Evolutionary conservation across 2,113 vertebrate species (phyloP), one percentile per base, ranked within the genome.

Genomic region (Corythaixoides concolor): DNA sequence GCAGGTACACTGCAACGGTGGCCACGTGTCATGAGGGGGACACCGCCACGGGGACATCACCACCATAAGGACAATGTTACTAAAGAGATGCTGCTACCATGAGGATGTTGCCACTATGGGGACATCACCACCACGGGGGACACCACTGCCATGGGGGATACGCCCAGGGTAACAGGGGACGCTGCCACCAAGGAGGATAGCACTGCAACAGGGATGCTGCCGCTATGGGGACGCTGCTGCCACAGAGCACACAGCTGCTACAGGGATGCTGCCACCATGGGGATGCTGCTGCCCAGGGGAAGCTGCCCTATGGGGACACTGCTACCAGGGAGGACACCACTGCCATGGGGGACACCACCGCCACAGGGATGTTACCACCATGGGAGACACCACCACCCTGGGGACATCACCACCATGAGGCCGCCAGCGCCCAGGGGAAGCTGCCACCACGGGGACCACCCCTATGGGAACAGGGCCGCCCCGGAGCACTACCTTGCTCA

Each of bases 401-500:
- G 22, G 28, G 63, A 58, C 13, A 47, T 9, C 11, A 21, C 26
- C 15, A 28, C 53, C n/a, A n/a, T 0, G 6, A 33, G 35, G 24
- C 33, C 26, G 8, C 41, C 35, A 9, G 47, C 35, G 4, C 33
- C 22, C 35, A 37, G 12, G 43, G 55, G 35, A 70, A n/a, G 20
- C 6, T 32, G 80, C 32, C 37, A 56, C 15, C 20, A 16, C 0
- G 1, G 74, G 47, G 0, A 76, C 33, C 17, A 35, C 17, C 4
- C 0, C 39, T 5, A 18, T 4, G 1, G 37, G 33, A 45, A 62
- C 33, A 22, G 39, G 35, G 39, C 43, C 0, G 4, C 33, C 12
- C 4, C 4, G 3, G 17, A 28, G 5, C 4, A 20, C 60, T 94
- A 99, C 99, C 99, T 98, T 99, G 99, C 53, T 98, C 98, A 23